These are phyloP conservation scores for Epinotia ramella DNA, from an alignment of 2,888 invertebrate genomes.

Conservation along the genomic window DNA sequence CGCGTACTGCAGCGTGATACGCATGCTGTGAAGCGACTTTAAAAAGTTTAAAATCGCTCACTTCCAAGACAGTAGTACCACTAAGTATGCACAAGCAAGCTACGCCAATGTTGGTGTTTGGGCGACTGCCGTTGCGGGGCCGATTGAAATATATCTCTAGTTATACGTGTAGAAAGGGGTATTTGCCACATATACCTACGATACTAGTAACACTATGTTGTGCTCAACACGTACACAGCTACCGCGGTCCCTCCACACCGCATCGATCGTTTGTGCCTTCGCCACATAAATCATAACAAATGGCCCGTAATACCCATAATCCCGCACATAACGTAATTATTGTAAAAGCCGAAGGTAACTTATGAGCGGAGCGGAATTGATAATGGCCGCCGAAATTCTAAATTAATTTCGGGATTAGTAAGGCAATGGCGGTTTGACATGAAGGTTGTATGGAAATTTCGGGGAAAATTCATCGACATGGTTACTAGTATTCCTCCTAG, in stretches of 20 bases:
- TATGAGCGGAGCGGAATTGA: conserved; percentile 29
- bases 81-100: no score
- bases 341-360: conserved; percentile 41
- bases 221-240: conserved; percentile 42
- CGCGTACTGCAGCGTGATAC: no score
- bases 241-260: conserved; percentile 48
- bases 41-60: no score
- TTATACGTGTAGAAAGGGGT: no score
- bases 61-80: no score
- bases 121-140: no score
- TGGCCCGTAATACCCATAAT: conserved; percentile 71
- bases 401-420: conserved; percentile 25
- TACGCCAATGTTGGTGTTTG: no score
- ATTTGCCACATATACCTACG: neutral
- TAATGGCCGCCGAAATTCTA: conserved; percentile 16
- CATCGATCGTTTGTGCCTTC: conserved; percentile 49
- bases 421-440: neutral
- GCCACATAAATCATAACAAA: conserved; percentile 70
- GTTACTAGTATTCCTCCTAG: neutral
- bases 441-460: conserved; percentile 1
- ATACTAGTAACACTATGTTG: neutral
- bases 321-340: conserved; percentile 53
- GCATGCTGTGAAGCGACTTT: no score
- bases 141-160: no score
- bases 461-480: neutral